Evolutionary conservation across 2,797 vertebrate genomes (phyloP).

Genomic region (Gallinago nigripennis): DNA sequence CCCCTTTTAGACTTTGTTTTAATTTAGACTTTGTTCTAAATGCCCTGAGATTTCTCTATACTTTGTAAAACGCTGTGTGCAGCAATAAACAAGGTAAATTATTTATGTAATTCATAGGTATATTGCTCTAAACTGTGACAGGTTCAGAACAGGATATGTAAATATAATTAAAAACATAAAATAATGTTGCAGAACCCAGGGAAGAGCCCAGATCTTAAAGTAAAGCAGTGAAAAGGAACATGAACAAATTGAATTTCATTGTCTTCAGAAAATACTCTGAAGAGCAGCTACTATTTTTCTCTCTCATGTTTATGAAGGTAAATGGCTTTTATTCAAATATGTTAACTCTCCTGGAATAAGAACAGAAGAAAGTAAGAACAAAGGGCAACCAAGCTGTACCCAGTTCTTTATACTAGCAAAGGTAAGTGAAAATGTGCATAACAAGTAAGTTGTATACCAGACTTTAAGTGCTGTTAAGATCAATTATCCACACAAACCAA

Average conservation of each 20-base stretch:
- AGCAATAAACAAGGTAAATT: background rate
- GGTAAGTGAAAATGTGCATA: background rate
- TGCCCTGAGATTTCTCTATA: background rate
- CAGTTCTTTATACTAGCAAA: background rate
- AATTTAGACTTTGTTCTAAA: background rate
- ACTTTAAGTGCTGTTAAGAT: background rate
- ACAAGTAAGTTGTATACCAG: background rate
- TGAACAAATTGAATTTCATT: background rate
- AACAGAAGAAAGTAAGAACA: background rate
- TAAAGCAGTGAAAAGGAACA: background rate
- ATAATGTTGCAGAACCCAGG: accelerated
- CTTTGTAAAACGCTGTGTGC: background rate
- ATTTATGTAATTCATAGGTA: background rate
- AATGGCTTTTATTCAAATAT: background rate
- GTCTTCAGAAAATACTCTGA: background rate
- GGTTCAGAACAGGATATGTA: background rate
- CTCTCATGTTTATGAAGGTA: background rate
- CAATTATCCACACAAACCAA: background rate
- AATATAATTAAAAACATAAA: background rate
- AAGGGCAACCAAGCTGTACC: background rate
- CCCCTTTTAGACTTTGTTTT: background rate
- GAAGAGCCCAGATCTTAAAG: background rate
- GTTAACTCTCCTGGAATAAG: background rate
- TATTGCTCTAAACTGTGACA: background rate
- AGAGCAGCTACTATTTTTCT: background rate